A percentile compares a stretch with the other conserved stretches of the same genome.
These are phyloP conservation scores for Toxonevra muliebris DNA, from an alignment of 2,888 invertebrate species.

Conservation along the genomic window DNA sequence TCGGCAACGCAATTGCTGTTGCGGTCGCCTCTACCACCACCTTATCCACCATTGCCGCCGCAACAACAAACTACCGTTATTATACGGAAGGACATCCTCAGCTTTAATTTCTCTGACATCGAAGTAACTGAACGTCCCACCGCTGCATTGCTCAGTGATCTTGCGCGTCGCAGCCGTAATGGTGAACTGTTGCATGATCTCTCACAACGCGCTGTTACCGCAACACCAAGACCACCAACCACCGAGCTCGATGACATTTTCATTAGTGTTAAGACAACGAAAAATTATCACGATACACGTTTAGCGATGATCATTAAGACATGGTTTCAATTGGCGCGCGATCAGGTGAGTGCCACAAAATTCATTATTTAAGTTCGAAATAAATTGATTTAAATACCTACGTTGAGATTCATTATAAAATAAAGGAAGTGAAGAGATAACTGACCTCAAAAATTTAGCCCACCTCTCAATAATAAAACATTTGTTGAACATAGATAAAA, in stretches of 20 bases:
- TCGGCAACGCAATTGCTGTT: conserved; percentile 33
- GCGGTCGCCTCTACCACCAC: conserved; percentile 30
- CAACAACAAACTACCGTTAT: conserved; percentile 58
- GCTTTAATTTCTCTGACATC: conserved; percentile 64
- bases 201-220: conserved; percentile 63
- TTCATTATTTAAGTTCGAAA: not conserved
- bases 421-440: not conserved
- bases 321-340: conserved; percentile 92
- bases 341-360: conserved; percentile 75
- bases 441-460: too few relatives aligned
- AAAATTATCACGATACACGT: conserved; percentile 84
- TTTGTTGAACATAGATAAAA: too few relatives aligned
- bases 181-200: conserved; percentile 62
- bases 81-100: conserved; percentile 64
- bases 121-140: conserved; percentile 61
- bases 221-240: conserved; percentile 69
- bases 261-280: conserved; percentile 94
- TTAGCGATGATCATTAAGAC: conserved; percentile 90
- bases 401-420: not conserved
- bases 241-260: conserved; percentile 87
- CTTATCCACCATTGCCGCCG: conserved; percentile 32
- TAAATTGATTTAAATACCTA: not conserved
- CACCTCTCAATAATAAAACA: too few relatives aligned
- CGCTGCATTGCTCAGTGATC: conserved; percentile 53
- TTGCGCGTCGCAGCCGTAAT: conserved; percentile 60